A percentile compares a stretch with the other conserved stretches of the same genome.
These are phyloP conservation scores for Ylistrum balloti DNA, from an alignment of 1,140 invertebrate genomes.

Conservation along the genomic window DNA sequence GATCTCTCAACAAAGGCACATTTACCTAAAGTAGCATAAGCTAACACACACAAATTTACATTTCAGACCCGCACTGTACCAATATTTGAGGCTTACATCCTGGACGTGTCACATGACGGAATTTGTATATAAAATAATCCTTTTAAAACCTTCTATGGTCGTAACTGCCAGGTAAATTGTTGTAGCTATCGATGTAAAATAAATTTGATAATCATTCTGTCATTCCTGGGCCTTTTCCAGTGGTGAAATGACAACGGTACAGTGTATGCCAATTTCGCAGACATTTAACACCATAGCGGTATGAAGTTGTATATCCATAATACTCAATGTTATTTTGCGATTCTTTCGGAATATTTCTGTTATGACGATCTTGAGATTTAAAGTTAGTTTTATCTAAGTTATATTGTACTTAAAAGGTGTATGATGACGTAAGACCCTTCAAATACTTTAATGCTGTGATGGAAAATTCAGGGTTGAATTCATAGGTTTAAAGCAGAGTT, in stretches of 20 bases:
- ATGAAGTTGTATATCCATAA: too few species aligned
- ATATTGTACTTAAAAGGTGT: too few species aligned
- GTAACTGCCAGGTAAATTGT: background rate
- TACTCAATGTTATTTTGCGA: too few species aligned
- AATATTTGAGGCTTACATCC: background rate
- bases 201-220: background rate
- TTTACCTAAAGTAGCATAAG: background rate
- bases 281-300: background rate
- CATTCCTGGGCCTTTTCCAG: background rate
- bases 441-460: too few species aligned
- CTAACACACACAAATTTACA: background rate
- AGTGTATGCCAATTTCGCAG: background rate
- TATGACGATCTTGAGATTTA: too few species aligned
- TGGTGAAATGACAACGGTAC: background rate
- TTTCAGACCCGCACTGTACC: background rate
- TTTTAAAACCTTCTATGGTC: background rate
- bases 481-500: too few species aligned
- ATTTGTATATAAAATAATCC: background rate
- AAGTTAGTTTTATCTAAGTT: too few species aligned
- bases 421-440: too few species aligned
- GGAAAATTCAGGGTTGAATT: too few species aligned
- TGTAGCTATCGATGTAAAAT: background rate
- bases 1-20: background rate
- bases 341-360: too few species aligned
- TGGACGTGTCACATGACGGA: background rate